Conservation (phyloP, 2,888 invertebrate genomes). For the Nemotelus pantherinus region DNA sequence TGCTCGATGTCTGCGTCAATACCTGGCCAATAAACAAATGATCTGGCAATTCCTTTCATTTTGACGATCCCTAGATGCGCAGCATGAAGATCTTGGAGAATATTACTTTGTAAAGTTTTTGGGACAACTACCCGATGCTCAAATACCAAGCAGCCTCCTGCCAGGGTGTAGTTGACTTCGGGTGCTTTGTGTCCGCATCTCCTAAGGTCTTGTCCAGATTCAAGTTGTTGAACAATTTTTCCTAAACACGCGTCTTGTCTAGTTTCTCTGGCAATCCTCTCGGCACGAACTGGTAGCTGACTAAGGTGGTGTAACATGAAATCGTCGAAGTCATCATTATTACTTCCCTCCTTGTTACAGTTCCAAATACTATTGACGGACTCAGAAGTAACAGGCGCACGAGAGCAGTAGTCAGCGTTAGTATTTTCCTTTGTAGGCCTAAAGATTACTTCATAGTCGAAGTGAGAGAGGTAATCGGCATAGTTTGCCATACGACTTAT, state of each 20-base stretch:
- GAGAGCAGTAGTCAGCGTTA: slow-evolving; percentile 34
- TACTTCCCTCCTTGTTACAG: slow-evolving; percentile 16
- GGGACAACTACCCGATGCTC: slow-evolving; percentile 32
- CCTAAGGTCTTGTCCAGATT: slow-evolving; percentile 26
- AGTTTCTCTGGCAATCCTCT: slow-evolving; percentile 45
- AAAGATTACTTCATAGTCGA: slow-evolving; percentile 21
- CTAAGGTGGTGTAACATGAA: slow-evolving; percentile 49
- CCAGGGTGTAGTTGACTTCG: not conserved
- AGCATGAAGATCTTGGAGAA: slow-evolving; percentile 13
- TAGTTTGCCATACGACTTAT: slow-evolving; percentile 38
- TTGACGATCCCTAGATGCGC: slow-evolving; percentile 26
- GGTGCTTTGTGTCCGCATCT: slow-evolving; percentile 10
- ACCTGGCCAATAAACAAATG: slow-evolving; percentile 29
- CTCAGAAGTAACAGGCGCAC: not conserved
- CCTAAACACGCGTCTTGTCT: slow-evolving; percentile 46
- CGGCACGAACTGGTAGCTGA: slow-evolving; percentile 47
- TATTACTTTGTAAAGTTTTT: not conserved
- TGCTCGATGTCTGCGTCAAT: slow-evolving; percentile 23
- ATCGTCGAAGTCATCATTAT: slow-evolving; percentile 47
- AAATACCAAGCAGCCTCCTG: not conserved
- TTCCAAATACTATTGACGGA: not conserved
- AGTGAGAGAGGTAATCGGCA: slow-evolving; percentile 23
- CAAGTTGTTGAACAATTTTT: slow-evolving; percentile 45
- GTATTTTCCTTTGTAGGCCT: slow-evolving; percentile 17
- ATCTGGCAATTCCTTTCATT: slow-evolving; percentile 26